Conservation (phyloP, 2,113 vertebrate species). For the Castor canadensis region DNA sequence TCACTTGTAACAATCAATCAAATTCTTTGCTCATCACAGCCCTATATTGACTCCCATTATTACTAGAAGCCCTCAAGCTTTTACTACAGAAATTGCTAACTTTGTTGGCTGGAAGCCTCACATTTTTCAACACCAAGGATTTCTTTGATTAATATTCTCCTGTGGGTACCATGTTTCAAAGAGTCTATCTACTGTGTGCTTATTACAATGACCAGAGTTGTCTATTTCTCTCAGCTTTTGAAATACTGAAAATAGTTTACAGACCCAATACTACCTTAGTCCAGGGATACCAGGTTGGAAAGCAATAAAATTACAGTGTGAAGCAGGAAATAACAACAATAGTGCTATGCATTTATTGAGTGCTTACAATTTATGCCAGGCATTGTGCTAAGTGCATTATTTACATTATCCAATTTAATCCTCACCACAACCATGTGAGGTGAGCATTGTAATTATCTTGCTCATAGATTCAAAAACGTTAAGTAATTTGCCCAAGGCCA, state of each 20-base stretch:
- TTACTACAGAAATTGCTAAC: neutral
- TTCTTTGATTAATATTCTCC: neutral
- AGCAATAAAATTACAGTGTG: neutral
- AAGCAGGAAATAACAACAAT: slow-evolving; percentile 6
- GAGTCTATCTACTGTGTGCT: neutral
- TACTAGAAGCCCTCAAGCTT: neutral
- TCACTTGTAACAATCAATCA: neutral
- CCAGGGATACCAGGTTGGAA: neutral
- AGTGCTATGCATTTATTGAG: neutral
- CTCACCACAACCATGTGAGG: neutral
- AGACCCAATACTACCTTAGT: neutral
- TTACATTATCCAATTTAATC: slow-evolving; percentile 34
- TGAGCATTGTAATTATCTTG: slow-evolving; percentile 41
- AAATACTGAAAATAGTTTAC: neutral
- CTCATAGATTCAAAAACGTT: slow-evolving; percentile 31
- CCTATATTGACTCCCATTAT: neutral
- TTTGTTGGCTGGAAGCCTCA: neutral
- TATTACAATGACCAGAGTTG: neutral
- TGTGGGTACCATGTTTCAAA: neutral
- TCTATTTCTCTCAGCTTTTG: neutral
- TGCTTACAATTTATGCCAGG: neutral
- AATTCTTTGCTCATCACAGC: neutral
- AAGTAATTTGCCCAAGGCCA: slow-evolving; percentile 45
- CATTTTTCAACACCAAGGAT: neutral
- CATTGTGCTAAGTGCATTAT: slow-evolving; percentile 33